These are phyloP conservation scores for Apostichopus parvimensis DNA, from an alignment of 35 echinoderm and acorn worm genomes.

Conservation along the genomic window DNA sequence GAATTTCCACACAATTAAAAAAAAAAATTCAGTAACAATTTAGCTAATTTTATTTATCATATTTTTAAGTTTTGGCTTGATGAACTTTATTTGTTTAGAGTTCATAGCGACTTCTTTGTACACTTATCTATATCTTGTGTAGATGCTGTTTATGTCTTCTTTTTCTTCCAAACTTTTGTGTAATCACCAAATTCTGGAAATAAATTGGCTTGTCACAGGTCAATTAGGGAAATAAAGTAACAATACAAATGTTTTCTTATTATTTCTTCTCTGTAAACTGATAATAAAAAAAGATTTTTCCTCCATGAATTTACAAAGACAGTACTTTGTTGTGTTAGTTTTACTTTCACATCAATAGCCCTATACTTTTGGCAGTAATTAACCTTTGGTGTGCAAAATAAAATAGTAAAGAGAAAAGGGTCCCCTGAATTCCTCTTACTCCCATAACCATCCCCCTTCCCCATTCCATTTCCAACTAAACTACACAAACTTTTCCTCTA, in stretches of 20 bases:
- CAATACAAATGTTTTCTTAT: neutral
- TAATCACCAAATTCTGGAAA: constrained; percentile 46
- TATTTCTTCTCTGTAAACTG: neutral
- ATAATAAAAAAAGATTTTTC: too few species aligned
- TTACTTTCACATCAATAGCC: too few species aligned
- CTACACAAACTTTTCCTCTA: too few species aligned
- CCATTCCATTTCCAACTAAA: too few species aligned
- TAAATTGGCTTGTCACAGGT: constrained; percentile 24
- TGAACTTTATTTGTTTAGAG: neutral
- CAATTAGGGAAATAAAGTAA: constrained; percentile 23
- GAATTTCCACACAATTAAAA: neutral
- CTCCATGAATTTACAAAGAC: too few species aligned
- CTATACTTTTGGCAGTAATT: too few species aligned
- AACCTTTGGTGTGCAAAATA: too few species aligned
- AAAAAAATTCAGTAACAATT: neutral
- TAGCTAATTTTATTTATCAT: neutral
- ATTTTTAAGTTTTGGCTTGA: neutral
- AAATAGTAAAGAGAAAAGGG: too few species aligned
- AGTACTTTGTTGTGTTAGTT: too few species aligned
- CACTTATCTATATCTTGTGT: constrained; percentile 10
- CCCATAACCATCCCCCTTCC: too few species aligned
- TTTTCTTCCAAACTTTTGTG: constrained; percentile 35
- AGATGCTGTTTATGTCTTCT: neutral
- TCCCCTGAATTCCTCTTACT: too few species aligned
- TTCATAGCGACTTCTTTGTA: constrained; percentile 3